Percentiles rank a stretch among this genome's conserved stretches.
Conservation (phyloP, 2,113 vertebrate species). For the Pluvianellus socialis region DNA sequence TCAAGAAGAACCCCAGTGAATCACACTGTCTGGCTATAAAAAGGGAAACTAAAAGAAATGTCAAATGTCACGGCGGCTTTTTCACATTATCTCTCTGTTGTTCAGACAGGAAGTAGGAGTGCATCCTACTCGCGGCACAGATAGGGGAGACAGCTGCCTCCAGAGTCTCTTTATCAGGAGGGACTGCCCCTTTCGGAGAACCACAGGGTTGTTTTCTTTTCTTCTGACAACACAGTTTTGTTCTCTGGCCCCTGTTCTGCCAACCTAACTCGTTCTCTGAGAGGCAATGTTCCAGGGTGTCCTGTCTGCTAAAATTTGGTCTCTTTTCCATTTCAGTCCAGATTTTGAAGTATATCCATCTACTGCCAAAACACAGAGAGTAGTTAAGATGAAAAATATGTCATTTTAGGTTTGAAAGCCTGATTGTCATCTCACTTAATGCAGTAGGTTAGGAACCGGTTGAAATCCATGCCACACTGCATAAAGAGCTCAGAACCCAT, state of each 20-base stretch:
- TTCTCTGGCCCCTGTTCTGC: background rate
- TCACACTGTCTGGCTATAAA: constrained; percentile 52
- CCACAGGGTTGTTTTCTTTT: constrained; percentile 16
- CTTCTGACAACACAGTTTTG: background rate
- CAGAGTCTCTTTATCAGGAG: constrained; percentile 31
- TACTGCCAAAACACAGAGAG: background rate
- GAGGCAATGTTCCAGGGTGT: background rate
- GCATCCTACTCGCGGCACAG: constrained; percentile 42
- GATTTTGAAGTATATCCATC: background rate
- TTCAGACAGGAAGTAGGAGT: constrained; percentile 64
- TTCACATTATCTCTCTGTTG: constrained; percentile 27
- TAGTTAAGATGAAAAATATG: background rate
- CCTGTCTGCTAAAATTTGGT: background rate
- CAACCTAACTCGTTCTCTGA: background rate
- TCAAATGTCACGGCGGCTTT: constrained; percentile 54
- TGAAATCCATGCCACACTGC: background rate
- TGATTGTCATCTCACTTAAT: background rate
- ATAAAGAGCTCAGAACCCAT: background rate
- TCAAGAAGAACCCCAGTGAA: constrained; percentile 55
- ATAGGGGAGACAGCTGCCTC: constrained; percentile 44
- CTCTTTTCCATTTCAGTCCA: background rate
- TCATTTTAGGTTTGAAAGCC: background rate
- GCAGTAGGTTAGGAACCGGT: background rate
- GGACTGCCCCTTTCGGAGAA: constrained; percentile 51
- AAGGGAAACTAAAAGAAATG: constrained; percentile 61